Conservation (phyloP, 2,888 invertebrate genomes). For the Orchesellides sinensis region DNA sequence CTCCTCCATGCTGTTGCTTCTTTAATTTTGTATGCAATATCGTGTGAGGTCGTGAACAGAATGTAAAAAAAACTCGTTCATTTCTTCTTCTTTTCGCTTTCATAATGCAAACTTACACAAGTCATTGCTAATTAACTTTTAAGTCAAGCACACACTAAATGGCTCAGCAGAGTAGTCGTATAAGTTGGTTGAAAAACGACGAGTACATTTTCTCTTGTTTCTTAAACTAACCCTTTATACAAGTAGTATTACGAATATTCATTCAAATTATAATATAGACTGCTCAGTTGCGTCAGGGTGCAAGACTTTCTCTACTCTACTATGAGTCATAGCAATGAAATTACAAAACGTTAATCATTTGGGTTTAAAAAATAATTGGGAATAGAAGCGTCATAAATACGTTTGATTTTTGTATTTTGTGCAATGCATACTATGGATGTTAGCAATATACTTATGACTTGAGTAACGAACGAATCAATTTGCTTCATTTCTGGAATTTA, state of each 20-base stretch:
- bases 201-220: neutral
- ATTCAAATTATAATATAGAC: neutral
- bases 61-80: slow-evolving; percentile 51
- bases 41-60: slow-evolving; percentile 66
- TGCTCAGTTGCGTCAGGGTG: neutral
- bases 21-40: slow-evolving; percentile 68
- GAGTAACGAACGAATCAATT: too few relatives aligned
- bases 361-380: too few relatives aligned
- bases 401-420: too few relatives aligned
- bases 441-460: too few relatives aligned
- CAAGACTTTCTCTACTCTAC: neutral
- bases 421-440: too few relatives aligned
- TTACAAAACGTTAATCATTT: too few relatives aligned
- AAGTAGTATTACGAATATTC: neutral
- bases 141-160: slow-evolving; percentile 65
- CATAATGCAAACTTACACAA: slow-evolving; percentile 62
- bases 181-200: slow-evolving; percentile 51
- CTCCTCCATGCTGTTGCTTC: slow-evolving; percentile 53
- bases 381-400: too few relatives aligned
- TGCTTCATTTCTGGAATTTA: too few relatives aligned
- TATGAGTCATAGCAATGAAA: too few relatives aligned
- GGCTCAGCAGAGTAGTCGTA: slow-evolving; percentile 44
- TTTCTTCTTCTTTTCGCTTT: slow-evolving; percentile 56
- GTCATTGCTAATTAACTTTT: slow-evolving; percentile 68
- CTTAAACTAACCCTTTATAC: neutral